phyloP scores from a whole-genome alignment of 2,113 vertebrate species.

The Micronisus gabar region DNA sequence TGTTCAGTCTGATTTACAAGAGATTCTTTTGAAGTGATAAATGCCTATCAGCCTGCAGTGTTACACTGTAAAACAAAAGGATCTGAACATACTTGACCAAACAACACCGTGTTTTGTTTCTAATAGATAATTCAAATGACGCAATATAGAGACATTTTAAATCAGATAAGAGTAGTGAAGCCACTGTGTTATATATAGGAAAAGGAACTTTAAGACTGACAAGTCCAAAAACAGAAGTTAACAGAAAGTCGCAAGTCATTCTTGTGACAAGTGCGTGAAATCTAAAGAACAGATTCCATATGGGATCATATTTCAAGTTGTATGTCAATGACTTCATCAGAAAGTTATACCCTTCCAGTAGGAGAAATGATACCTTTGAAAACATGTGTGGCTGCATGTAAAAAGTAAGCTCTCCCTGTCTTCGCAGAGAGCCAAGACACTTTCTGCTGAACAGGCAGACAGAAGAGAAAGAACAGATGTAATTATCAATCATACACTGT shows the following conservation, averaged over 20 bases:
- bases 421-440: slow-evolving; percentile 42
- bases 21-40: slow-evolving; percentile 49
- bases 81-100: slow-evolving; percentile 16
- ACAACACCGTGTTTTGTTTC: background rate
- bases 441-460: slow-evolving; percentile 62
- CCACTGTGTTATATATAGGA: background rate
- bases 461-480: slow-evolving; percentile 67
- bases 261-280: slow-evolving; percentile 61
- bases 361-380: slow-evolving; percentile 39
- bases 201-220: background rate
- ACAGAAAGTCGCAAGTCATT: slow-evolving; percentile 57
- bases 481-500: slow-evolving; percentile 66
- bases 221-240: slow-evolving; percentile 12
- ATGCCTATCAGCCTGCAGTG: slow-evolving; percentile 32
- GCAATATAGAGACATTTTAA: background rate
- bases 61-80: slow-evolving; percentile 26
- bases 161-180: background rate
- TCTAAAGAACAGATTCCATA: slow-evolving; percentile 64
- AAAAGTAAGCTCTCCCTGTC: slow-evolving; percentile 64
- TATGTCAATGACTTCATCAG: slow-evolving; percentile 70
- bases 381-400: slow-evolving; percentile 64
- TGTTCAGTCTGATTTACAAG: slow-evolving; percentile 37
- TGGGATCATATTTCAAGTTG: slow-evolving; percentile 58
- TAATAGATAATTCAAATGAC: background rate
- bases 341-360: slow-evolving; percentile 60